Percentiles rank a stretch among this genome's conserved stretches.
phyloP scores from a whole-genome alignment of 2,888 invertebrate genomes.

The Catotricha subobsoleta region DNA sequence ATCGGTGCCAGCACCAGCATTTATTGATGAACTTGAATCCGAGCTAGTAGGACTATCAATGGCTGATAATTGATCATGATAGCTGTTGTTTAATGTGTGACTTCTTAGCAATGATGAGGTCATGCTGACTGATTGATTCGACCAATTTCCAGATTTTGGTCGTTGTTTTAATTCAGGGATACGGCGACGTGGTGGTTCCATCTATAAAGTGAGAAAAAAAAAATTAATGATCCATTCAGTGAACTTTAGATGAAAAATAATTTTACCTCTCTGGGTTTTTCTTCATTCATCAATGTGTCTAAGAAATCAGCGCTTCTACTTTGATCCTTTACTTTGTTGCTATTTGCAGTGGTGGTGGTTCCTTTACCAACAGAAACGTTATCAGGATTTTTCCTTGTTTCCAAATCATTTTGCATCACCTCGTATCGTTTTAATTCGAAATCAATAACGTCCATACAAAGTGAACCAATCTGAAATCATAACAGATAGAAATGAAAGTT shows the following conservation, averaged over 20 bases:
- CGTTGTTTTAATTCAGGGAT: conserved; percentile 55
- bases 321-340: conserved; percentile 11
- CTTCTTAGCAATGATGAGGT: conserved; percentile 35
- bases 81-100: conserved; percentile 45
- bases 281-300: conserved; percentile 29
- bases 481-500: no score
- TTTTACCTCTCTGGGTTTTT: conserved; percentile 28
- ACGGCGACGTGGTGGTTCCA: conserved; percentile 47
- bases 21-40: no score
- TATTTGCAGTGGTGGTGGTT: conserved; percentile 15
- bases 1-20: conserved; percentile 14
- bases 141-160: conserved; percentile 60
- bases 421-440: conserved; percentile 87
- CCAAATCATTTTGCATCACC: conserved; percentile 68
- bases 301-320: conserved; percentile 22
- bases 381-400: conserved; percentile 32
- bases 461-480: conserved; percentile 61
- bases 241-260: conserved; percentile 1
- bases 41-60: conserved; percentile 19
- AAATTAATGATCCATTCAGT: background rate
- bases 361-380: conserved; percentile 10
- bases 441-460: conserved; percentile 92
- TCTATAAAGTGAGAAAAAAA: conserved; percentile 15
- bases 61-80: conserved; percentile 40
- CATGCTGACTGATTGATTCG: conserved; percentile 31